Evolutionary conservation across 2,888 invertebrate genomes (phyloP).

Genomic region (Cartodere bifasciata): DNA sequence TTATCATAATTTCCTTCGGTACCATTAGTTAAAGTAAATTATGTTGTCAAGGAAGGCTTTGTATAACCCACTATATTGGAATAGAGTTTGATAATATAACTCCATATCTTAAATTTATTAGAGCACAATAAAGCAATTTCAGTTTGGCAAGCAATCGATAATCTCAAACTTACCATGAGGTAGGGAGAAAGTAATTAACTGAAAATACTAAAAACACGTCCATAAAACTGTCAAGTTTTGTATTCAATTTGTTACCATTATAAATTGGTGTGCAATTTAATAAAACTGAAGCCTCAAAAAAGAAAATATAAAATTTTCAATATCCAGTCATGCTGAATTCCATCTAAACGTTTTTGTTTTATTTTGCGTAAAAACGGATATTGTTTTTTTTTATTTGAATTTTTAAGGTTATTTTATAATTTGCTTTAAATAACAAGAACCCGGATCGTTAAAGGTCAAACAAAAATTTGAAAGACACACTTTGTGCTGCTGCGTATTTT

Average conservation of each 20-base stretch:
- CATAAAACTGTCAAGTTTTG: constrained; percentile 16
- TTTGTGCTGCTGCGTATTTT: too few species aligned
- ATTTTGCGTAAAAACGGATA: too few species aligned
- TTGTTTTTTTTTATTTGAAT: too few species aligned
- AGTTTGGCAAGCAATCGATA: constrained; percentile 25
- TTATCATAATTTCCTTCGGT: constrained; percentile 2
- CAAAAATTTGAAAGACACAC: too few species aligned
- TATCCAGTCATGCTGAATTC: too few species aligned
- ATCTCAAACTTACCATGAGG: constrained; percentile 18
- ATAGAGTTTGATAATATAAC: constrained; percentile 21
- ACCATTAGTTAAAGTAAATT: constrained; percentile 8
- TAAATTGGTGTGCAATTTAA: neutral
- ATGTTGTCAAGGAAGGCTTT: constrained; percentile 19
- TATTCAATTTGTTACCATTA: constrained; percentile 15
- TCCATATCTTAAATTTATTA: constrained; percentile 24
- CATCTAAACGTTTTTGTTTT: too few species aligned
- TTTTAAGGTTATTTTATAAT: too few species aligned
- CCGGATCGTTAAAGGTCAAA: too few species aligned
- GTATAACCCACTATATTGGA: constrained; percentile 20
- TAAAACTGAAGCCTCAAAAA: constrained; percentile 2
- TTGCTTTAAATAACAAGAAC: too few species aligned
- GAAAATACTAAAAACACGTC: constrained; percentile 23
- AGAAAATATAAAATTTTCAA: too few species aligned
- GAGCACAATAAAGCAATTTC: constrained; percentile 27
- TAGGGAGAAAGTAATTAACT: constrained; percentile 24